Evolutionary conservation across 2,113 vertebrate genomes (phyloP).

Genomic region (Peromyscus maniculatus): DNA sequence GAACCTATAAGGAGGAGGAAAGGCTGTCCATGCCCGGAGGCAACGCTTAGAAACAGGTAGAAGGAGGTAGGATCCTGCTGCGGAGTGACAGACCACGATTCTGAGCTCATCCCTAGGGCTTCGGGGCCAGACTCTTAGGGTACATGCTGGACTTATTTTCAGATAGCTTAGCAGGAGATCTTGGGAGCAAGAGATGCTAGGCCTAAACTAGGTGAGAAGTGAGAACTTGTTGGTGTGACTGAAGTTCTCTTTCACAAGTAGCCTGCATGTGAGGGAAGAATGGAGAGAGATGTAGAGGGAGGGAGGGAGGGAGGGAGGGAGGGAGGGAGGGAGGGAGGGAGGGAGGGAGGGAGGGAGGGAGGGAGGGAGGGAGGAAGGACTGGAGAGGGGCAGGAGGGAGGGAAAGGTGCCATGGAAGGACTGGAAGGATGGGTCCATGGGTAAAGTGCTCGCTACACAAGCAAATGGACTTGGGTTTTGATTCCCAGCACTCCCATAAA

Average conservation of each 20-base stretch:
- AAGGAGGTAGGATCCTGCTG: neutral
- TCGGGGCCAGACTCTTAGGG: neutral
- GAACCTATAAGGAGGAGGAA: conserved; percentile 59
- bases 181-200: neutral
- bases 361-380: too few relatives aligned
- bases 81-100: neutral
- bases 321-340: neutral
- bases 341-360: too few relatives aligned
- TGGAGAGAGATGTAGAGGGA: neutral
- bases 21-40: conserved; percentile 57
- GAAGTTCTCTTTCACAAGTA: neutral
- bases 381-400: neutral
- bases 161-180: neutral
- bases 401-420: neutral
- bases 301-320: neutral
- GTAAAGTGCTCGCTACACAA: neutral
- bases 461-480: neutral
- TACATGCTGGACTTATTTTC: neutral
- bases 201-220: neutral
- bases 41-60: conserved; percentile 28
- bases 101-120: neutral
- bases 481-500: neutral
- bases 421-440: too few relatives aligned
- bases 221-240: neutral
- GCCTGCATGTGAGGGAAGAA: neutral